phyloP scores from a whole-genome alignment of 35 echinoderm and acorn worm genomes.

The Hemicentrotus pulcherrimus region DNA sequence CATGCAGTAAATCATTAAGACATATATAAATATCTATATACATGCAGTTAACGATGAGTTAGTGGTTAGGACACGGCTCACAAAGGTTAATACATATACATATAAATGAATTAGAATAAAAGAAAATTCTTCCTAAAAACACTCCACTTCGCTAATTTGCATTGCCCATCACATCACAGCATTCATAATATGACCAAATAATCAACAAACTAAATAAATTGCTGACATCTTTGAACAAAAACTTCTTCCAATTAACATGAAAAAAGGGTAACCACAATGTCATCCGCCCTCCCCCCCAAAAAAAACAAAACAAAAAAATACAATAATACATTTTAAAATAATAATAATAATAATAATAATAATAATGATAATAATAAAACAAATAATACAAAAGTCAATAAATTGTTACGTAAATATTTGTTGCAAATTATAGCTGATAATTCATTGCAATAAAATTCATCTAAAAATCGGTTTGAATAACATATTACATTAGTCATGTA shows the following conservation, averaged over 20 bases:
- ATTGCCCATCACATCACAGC: background rate
- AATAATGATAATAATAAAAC: background rate
- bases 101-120: background rate
- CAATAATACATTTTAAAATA: background rate
- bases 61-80: background rate
- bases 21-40: background rate
- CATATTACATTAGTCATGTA: no score
- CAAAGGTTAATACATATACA: background rate
- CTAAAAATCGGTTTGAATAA: background rate
- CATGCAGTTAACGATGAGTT: background rate
- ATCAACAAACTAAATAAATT: no score
- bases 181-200: background rate
- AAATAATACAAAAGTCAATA: no score
- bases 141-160: background rate
- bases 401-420: no score
- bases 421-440: background rate
- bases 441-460: background rate
- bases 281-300: background rate
- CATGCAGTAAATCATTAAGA: background rate
- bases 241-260: no score
- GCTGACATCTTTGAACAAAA: no score
- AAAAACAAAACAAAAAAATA: background rate
- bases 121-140: background rate
- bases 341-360: background rate
- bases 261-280: no score